Evolutionary conservation across 2,888 invertebrate species (phyloP), one percentile per base, ranked within the genome.

Genomic region (Bimastos eiseni): DNA sequence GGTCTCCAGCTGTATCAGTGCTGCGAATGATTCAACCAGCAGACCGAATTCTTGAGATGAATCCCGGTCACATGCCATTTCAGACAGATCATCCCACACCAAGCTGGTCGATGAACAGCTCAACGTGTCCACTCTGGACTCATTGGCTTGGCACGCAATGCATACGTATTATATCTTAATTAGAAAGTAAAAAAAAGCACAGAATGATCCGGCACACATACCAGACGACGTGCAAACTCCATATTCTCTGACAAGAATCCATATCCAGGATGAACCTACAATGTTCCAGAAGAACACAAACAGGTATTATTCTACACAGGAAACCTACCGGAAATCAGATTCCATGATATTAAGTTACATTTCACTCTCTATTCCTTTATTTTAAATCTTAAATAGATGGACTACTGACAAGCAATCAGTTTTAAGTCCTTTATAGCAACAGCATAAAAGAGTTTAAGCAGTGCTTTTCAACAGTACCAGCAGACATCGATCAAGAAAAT

Each of bases 171-270:
- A n/a, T n/a, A 70, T n/a, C 70, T 70, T 70, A 8, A 70, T 11
- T 2, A n/a, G 70, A 70, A 70, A n/a, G 24, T 5, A 49, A 21
- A 49, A 21, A 49, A 49, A 49, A 44, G 11, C 30, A 55, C 5
- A 8, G n/a, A 70, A 70, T n/a, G 8, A 70, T n/a, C 11, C 13
- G 1, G 30, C 70, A n/a, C 30, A n/a, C 37, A 94, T 94, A 96
- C 96, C 94, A 96, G 94, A 93, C 95, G 95, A 91, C 95, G 95
- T 30, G 96, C 96, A 95, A 97, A 97, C 83, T 95, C 94, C 86
- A 96, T 96, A 94, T 97, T 97, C 95, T 97, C 97, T 19, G 97
- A 96, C 34, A 97, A 95, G 94, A 97, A 97, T 13, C 97, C 97
- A 94, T 97, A 97, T 8, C 96, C 97, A n/a, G 97, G 97, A 95